These are phyloP conservation scores for Megaceryle torquata DNA, from an alignment of 2,113 vertebrate species.

Conservation along the genomic window DNA sequence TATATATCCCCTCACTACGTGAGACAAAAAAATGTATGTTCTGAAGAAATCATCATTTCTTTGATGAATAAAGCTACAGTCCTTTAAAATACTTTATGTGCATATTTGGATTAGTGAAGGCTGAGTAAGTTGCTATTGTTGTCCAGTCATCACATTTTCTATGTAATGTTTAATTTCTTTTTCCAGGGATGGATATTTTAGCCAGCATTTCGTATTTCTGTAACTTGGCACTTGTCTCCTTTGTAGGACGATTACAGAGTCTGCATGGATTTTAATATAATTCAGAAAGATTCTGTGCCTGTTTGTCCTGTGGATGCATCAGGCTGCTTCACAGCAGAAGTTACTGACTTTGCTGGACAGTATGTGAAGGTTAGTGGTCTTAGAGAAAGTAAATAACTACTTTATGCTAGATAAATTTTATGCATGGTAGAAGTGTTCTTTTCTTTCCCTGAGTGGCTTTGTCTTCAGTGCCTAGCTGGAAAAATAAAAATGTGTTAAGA, in stretches of 20 bases:
- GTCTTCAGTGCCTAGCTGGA: background rate
- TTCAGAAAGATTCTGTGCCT: constrained; percentile 91
- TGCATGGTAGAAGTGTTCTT: background rate
- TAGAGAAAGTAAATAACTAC: background rate
- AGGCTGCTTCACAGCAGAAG: constrained; percentile 93
- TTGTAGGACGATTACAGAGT: constrained; percentile 92
- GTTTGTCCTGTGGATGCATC: constrained; percentile 94
- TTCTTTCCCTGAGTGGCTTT: background rate
- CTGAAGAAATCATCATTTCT: background rate
- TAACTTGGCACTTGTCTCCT: background rate
- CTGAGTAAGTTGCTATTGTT: background rate
- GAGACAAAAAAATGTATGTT: background rate
- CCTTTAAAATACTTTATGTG: background rate
- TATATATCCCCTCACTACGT: background rate
- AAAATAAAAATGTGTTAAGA: background rate
- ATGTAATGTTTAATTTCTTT: background rate
- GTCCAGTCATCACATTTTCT: background rate
- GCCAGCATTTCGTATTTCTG: background rate
- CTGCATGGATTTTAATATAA: constrained; percentile 90
- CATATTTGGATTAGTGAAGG: background rate
- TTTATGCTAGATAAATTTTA: background rate
- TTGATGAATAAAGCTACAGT: background rate
- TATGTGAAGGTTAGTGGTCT: constrained; percentile 91
- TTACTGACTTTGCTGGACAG: constrained; percentile 91
- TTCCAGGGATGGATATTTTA: background rate